A percentile compares a stretch with the other conserved stretches of the same genome.
phyloP scores from a whole-genome alignment of 2,113 vertebrate species.

The Oenanthe oenanthe region DNA sequence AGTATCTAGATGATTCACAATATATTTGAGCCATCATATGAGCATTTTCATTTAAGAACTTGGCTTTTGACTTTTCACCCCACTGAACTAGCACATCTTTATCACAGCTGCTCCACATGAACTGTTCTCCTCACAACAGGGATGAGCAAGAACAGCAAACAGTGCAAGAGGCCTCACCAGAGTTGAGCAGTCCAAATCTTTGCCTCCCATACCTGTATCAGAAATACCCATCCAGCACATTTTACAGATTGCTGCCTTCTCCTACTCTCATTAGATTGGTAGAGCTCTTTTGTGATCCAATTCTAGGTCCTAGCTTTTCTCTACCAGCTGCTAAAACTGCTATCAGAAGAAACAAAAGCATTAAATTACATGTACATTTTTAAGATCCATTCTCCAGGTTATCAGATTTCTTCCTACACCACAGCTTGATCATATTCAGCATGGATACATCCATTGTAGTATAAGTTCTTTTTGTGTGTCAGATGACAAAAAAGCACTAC shows the following conservation, averaged over 20 bases:
- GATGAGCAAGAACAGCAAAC: background rate
- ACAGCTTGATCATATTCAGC: background rate
- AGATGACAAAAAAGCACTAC: background rate
- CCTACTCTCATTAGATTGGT: background rate
- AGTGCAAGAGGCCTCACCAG: background rate
- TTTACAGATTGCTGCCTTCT: background rate
- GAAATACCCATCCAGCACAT: background rate
- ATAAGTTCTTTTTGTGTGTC: background rate
- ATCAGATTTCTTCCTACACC: background rate
- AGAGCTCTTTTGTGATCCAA: background rate
- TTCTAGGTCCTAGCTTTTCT: background rate
- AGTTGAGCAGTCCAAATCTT: background rate
- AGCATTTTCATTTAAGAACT: background rate
- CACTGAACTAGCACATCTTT: background rate
- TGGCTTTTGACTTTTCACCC: background rate
- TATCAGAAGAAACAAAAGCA: background rate
- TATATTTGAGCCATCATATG: background rate
- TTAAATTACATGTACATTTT: background rate
- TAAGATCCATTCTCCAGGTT: background rate
- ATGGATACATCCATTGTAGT: fast-evolving
- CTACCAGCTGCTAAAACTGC: background rate
- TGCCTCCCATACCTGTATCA: background rate
- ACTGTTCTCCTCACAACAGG: background rate
- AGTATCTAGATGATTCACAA: background rate
- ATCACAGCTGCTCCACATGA: background rate